Percentiles rank a stretch among this genome's conserved stretches.
Conservation (phyloP, 2,888 invertebrate genomes). For the Megamerina dolium region DNA sequence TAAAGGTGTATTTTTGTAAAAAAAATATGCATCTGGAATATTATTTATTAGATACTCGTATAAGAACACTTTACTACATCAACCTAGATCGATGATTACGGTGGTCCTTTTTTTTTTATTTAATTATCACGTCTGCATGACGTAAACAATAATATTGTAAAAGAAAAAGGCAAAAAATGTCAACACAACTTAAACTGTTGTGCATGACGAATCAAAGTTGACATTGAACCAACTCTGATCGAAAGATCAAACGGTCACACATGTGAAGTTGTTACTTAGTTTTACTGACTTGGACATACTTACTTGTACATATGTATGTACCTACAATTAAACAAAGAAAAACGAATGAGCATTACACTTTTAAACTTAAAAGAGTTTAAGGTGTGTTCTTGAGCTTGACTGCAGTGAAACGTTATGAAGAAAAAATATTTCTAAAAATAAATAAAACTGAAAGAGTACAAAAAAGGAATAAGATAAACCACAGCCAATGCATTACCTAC, state of each 20-base stretch:
- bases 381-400: conserved; percentile 48
- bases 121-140: too few species aligned
- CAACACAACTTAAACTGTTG: too few species aligned
- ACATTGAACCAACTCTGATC: conserved; percentile 40
- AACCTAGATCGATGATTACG: too few species aligned
- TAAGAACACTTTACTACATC: too few species aligned
- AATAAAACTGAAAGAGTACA: background rate
- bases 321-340: background rate
- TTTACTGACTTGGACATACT: too few species aligned
- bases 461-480: conserved; percentile 1
- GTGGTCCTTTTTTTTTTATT: background rate
- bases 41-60: too few species aligned
- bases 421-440: conserved; percentile 2
- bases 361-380: conserved; percentile 32
- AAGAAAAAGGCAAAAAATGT: too few species aligned
- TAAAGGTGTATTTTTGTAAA: too few species aligned
- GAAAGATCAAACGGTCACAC: too few species aligned
- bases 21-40: too few species aligned
- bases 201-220: conserved; percentile 47
- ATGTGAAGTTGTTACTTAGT: conserved; percentile 19
- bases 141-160: too few species aligned
- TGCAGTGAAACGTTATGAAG: conserved; percentile 9
- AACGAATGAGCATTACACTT: background rate
- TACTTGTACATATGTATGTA: too few species aligned
- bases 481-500: background rate